phyloP scores from a whole-genome alignment of 2,888 invertebrate genomes.

The Tetheella fluctuosa region DNA sequence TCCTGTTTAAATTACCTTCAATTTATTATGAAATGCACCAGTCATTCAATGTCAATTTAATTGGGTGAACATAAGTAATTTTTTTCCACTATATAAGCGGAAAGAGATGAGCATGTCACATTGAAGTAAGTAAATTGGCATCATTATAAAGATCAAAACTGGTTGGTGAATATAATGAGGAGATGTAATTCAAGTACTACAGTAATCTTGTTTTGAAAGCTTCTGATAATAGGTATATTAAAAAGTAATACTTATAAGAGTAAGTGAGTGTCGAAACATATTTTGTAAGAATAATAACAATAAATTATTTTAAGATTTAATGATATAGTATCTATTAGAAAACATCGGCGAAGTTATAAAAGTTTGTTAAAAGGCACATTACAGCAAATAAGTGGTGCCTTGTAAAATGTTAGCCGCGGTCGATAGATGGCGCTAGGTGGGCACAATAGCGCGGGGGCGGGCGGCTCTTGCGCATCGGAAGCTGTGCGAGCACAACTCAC shows the following conservation, averaged over 20 bases:
- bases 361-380: conserved; percentile 49
- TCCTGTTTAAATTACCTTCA: conserved; percentile 48
- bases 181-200: neutral
- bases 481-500: conserved; percentile 28
- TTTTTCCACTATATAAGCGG: conserved; percentile 19
- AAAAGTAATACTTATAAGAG: neutral
- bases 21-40: conserved; percentile 42
- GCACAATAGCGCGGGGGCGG: conserved; percentile 71
- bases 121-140: conserved; percentile 7
- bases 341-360: conserved; percentile 56
- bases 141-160: conserved; percentile 5
- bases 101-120: conserved; percentile 6
- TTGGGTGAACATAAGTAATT: conserved; percentile 38
- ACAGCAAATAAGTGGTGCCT: conserved; percentile 38
- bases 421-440: conserved; percentile 54
- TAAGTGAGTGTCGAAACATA: neutral
- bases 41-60: conserved; percentile 32
- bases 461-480: conserved; percentile 37
- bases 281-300: neutral
- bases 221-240: neutral
- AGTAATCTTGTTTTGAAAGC: neutral
- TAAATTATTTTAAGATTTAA: conserved; percentile 24
- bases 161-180: neutral
- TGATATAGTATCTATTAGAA: conserved; percentile 61
- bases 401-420: conserved; percentile 46